These are phyloP conservation scores for Aethina tumida DNA, from an alignment of 1,140 invertebrate species.

Conservation along the genomic window DNA sequence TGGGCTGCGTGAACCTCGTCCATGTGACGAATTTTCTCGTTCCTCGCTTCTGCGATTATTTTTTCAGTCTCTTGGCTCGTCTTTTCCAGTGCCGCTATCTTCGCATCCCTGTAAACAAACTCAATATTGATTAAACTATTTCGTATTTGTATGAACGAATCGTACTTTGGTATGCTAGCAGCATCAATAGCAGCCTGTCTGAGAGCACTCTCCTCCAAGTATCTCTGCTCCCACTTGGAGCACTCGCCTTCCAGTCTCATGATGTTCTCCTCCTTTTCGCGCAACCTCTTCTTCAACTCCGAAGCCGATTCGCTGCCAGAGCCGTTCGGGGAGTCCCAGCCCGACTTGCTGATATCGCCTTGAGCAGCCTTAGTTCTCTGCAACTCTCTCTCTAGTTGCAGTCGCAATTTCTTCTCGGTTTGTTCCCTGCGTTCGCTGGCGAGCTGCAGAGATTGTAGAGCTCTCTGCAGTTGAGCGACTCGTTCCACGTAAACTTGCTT, in stretches of 20 bases:
- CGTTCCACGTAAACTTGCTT: conserved; percentile 79
- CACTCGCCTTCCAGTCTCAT: conserved; percentile 74
- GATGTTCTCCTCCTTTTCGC: conserved; percentile 71
- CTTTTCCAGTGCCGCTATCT: conserved; percentile 76
- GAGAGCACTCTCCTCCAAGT: conserved; percentile 74
- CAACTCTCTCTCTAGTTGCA: conserved; percentile 72
- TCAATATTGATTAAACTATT: conserved; percentile 6
- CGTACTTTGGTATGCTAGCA: conserved; percentile 73
- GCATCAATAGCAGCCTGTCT: conserved; percentile 76
- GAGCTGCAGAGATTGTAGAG: conserved; percentile 71
- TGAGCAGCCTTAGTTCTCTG: conserved; percentile 43
- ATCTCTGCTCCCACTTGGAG: conserved; percentile 80
- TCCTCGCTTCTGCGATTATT: conserved; percentile 73
- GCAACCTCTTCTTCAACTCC: conserved; percentile 54
- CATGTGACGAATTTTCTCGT: conserved; percentile 78
- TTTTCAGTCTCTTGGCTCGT: conserved; percentile 80
- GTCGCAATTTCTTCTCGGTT: conserved; percentile 67
- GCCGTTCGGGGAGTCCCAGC: conserved; percentile 24
- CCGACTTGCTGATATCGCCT: conserved; percentile 17
- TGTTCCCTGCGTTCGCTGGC: conserved; percentile 76
- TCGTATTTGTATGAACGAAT: background rate
- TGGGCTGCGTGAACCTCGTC: conserved; percentile 77
- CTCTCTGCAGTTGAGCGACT: conserved; percentile 71
- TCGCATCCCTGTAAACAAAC: conserved; percentile 57
- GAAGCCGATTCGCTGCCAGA: conserved; percentile 48